These are phyloP conservation scores for Sericinus montela DNA, from an alignment of 2,888 invertebrate genomes.

Conservation along the genomic window DNA sequence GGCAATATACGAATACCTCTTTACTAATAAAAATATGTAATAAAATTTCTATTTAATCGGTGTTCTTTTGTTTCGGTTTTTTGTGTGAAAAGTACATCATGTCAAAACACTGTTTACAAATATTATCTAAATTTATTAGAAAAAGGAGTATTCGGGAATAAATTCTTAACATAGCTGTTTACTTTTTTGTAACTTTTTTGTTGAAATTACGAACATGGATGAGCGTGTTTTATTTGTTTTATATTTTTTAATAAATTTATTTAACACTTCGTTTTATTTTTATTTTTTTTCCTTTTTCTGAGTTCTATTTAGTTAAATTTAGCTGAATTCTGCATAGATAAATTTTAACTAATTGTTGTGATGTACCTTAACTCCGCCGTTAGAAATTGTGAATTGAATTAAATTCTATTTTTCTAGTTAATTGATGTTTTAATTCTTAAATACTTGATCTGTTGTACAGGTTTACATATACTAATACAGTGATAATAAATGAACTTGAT, in stretches of 20 bases:
- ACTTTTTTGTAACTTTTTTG: constrained; percentile 52
- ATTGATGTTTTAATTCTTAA: constrained; percentile 40
- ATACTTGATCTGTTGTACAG: not conserved
- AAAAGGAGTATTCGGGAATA: constrained; percentile 39
- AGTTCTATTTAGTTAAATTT: constrained; percentile 19
- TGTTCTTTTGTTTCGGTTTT: no score
- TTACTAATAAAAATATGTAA: no score
- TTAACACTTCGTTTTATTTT: constrained; percentile 56
- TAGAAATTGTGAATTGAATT: constrained; percentile 54
- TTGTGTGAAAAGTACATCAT: no score
- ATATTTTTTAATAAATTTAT: constrained; percentile 75
- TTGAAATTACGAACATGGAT: constrained; percentile 59
- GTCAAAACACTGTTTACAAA: no score
- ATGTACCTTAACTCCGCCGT: constrained; percentile 44
- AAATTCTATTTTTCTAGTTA: constrained; percentile 69
- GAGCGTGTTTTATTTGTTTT: constrained; percentile 50
- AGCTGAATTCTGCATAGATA: constrained; percentile 23
- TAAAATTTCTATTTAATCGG: no score
- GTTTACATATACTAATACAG: no score
- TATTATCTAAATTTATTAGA: no score
- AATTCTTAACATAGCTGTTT: constrained; percentile 60
- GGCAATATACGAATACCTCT: no score
- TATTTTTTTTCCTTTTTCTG: constrained; percentile 30
- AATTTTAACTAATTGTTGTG: constrained; percentile 59
- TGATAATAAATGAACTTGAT: no score